Conservation (phyloP, 2,113 vertebrate species). For the Chlorodrepanis virens region DNA sequence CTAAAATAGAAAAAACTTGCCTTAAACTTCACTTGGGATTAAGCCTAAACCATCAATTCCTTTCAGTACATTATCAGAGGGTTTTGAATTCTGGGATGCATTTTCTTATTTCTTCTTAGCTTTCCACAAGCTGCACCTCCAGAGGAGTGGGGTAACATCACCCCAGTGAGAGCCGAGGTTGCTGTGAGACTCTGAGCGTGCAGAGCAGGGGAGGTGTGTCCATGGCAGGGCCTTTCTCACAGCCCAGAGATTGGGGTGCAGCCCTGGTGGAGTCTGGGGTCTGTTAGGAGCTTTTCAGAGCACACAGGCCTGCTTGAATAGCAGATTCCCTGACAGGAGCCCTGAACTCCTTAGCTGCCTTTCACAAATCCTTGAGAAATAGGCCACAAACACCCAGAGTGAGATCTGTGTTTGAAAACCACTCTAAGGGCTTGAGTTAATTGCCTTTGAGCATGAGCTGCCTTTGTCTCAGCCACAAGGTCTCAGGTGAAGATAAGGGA, state of each 20-base stretch:
- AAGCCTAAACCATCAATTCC: neutral
- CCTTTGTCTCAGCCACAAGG: neutral
- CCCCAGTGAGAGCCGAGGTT: neutral
- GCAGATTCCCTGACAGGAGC: neutral
- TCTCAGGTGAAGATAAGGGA: neutral
- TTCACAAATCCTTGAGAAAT: neutral
- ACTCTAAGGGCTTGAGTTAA: neutral
- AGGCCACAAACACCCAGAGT: neutral
- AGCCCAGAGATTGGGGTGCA: neutral
- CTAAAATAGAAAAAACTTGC: neutral
- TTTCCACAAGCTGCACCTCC: neutral
- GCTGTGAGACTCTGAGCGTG: neutral
- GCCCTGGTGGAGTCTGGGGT: neutral
- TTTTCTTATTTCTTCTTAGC: neutral
- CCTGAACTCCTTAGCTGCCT: neutral
- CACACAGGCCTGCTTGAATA: accelerated
- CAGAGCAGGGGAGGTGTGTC: neutral
- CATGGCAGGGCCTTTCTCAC: neutral
- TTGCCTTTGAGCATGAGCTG: neutral
- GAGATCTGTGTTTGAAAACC: neutral
- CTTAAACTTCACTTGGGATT: conserved; percentile 5
- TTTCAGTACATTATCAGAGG: neutral
- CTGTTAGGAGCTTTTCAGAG: neutral
- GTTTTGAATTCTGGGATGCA: neutral
- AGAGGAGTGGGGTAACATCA: neutral